Conservation (phyloP, 1,140 invertebrate species). For the Ladona fulva region DNA sequence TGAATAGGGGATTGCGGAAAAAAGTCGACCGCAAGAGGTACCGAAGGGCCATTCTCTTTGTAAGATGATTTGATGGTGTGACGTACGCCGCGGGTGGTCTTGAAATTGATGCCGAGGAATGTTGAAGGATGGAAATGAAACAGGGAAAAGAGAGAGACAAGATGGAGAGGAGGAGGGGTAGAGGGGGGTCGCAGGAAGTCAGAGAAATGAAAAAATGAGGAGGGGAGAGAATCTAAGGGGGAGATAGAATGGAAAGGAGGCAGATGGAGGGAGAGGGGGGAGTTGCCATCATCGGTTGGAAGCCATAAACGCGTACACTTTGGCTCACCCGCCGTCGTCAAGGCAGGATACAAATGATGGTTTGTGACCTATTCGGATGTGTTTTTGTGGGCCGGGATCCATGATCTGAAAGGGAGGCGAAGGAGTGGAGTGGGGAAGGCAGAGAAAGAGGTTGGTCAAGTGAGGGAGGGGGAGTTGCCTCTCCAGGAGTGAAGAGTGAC, state of each 20-base stretch:
- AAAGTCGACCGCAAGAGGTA: not conserved
- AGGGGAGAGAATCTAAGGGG: slow-evolving; percentile 23
- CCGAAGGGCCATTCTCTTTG: not conserved
- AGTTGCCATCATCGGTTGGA: slow-evolving; percentile 3
- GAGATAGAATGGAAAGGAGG: slow-evolving; percentile 25
- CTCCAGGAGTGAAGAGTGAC: not conserved
- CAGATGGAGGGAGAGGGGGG: slow-evolving; percentile 22
- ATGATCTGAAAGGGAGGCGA: slow-evolving; percentile 14
- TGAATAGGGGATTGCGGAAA: not conserved
- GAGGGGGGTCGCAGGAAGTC: slow-evolving; percentile 37
- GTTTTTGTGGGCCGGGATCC: slow-evolving; percentile 4
- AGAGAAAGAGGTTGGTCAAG: slow-evolving; percentile 12
- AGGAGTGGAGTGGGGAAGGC: slow-evolving; percentile 22
- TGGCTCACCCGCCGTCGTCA: not conserved
- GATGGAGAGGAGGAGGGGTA: slow-evolving; percentile 38
- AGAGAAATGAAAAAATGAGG: slow-evolving; percentile 25
- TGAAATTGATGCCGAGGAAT: slow-evolving; percentile 7
- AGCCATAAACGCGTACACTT: slow-evolving; percentile 11
- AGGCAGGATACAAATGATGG: slow-evolving; percentile 3
- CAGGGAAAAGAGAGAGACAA: slow-evolving; percentile 25
- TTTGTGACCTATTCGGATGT: slow-evolving; percentile 1
- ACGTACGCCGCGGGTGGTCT: slow-evolving; percentile 21
- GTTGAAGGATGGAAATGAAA: slow-evolving; percentile 14
- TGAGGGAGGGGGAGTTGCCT: not conserved
- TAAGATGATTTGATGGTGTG: slow-evolving; percentile 9